Conservation (phyloP, 30 jellyfish, hydroid and myxozoan species). For the Aurelia sp. region DNA sequence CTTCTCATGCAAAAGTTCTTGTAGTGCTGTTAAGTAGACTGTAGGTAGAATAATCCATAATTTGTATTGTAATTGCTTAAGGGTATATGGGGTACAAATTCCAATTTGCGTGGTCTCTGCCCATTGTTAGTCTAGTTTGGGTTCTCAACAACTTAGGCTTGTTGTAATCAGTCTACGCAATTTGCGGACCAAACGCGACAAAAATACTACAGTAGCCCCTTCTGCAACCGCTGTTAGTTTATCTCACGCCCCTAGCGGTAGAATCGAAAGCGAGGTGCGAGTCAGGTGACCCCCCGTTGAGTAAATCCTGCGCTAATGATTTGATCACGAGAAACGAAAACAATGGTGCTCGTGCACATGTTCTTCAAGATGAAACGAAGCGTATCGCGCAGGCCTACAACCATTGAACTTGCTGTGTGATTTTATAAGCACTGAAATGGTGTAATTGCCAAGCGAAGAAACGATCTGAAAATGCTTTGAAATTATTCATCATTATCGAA, state of each 20-base stretch:
- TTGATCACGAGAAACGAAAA: constrained; percentile 62
- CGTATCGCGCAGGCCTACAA: constrained; percentile 64
- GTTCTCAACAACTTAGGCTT: background rate
- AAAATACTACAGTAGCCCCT: too few species aligned
- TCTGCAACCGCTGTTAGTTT: too few species aligned
- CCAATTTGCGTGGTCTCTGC: too few species aligned
- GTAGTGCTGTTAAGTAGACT: too few species aligned
- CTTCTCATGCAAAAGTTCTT: too few species aligned
- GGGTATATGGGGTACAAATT: too few species aligned
- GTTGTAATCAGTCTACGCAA: background rate
- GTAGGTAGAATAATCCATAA: too few species aligned
- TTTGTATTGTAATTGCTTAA: too few species aligned
- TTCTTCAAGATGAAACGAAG: constrained; percentile 58
- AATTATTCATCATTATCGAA: background rate
- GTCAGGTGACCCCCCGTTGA: constrained; percentile 47
- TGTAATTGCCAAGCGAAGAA: constrained; percentile 36
- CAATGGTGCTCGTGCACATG: constrained; percentile 82
- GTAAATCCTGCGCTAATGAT: constrained; percentile 46
- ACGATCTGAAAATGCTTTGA: background rate
- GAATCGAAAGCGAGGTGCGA: background rate
- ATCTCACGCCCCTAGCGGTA: background rate
- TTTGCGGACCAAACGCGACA: background rate
- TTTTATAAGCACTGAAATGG: constrained; percentile 66
- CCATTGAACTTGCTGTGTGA: constrained; percentile 73
- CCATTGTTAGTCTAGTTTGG: too few species aligned